These are phyloP conservation scores for Lamellibrachia luymesi DNA, from an alignment of 1,140 invertebrate genomes.

Conservation along the genomic window DNA sequence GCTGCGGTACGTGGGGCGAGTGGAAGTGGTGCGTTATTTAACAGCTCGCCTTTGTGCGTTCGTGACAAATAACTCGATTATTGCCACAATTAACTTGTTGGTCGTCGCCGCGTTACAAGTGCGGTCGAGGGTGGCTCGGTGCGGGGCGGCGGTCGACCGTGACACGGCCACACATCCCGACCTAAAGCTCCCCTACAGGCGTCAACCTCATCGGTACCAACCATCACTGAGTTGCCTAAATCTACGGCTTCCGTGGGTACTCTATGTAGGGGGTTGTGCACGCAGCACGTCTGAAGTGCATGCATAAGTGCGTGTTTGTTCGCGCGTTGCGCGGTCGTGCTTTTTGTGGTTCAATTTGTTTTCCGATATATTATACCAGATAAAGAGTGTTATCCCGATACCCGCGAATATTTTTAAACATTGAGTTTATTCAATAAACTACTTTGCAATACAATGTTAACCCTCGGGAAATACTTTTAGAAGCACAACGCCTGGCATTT, in stretches of 20 bases:
- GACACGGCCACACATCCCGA: neutral
- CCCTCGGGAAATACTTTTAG: neutral
- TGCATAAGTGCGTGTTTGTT: neutral
- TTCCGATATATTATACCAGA: neutral
- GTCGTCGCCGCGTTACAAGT: neutral
- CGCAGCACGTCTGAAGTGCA: neutral
- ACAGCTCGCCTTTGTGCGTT: neutral
- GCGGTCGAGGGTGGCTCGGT: neutral
- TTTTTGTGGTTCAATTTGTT: neutral
- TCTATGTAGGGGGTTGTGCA: neutral
- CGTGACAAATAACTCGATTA: constrained; percentile 5
- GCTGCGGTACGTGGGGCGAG: neutral
- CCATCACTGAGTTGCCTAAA: neutral
- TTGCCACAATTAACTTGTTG: neutral
- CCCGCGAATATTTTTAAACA: neutral
- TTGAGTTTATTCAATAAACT: neutral
- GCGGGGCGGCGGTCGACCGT: neutral
- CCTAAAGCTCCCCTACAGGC: neutral
- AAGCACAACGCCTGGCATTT: neutral
- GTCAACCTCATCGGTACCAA: neutral
- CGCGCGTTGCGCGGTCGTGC: neutral
- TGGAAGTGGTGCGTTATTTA: neutral
- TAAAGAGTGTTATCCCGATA: neutral
- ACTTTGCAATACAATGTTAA: neutral
- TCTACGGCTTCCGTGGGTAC: too few relatives aligned